Conservation (phyloP, 30 jellyfish, hydroid and myxozoan species). For the Hydractinia symbiolongicarpus region DNA sequence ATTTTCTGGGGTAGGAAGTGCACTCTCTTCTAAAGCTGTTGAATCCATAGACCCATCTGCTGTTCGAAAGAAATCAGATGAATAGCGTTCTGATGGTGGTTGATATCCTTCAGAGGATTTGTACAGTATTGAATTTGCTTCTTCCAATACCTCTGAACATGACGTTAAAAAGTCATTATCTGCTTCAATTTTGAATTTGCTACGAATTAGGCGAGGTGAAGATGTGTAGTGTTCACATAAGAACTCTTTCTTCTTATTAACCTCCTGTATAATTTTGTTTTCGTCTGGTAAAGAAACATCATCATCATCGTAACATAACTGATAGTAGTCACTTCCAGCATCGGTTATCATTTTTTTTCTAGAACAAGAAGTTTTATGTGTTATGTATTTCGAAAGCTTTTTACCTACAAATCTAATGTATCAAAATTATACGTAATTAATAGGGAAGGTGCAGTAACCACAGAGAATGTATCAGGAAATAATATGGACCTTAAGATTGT, state of each 20-base stretch:
- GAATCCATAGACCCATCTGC: too few species aligned
- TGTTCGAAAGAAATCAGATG: neutral
- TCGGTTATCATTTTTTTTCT: neutral
- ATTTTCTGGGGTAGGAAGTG: too few species aligned
- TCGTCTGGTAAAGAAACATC: neutral
- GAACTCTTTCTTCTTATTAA: neutral
- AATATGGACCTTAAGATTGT: too few species aligned
- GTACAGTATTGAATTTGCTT: too few species aligned
- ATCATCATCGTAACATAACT: slow-evolving; percentile 3
- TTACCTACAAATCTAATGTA: too few species aligned
- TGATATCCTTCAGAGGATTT: neutral
- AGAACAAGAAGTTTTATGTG: too few species aligned
- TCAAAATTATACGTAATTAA: too few species aligned
- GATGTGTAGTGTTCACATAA: neutral
- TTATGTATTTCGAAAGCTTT: too few species aligned
- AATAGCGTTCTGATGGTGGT: slow-evolving; percentile 14
- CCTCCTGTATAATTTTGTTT: neutral
- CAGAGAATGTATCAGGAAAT: too few species aligned
- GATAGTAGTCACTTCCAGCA: neutral
- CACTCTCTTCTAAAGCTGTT: too few species aligned
- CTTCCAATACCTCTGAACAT: neutral
- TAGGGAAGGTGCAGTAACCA: too few species aligned
- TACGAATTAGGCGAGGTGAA: neutral
- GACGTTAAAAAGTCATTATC: neutral
- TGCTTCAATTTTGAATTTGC: neutral